Conservation (phyloP, 2,113 vertebrate species). For the Tursiops truncatus region DNA sequence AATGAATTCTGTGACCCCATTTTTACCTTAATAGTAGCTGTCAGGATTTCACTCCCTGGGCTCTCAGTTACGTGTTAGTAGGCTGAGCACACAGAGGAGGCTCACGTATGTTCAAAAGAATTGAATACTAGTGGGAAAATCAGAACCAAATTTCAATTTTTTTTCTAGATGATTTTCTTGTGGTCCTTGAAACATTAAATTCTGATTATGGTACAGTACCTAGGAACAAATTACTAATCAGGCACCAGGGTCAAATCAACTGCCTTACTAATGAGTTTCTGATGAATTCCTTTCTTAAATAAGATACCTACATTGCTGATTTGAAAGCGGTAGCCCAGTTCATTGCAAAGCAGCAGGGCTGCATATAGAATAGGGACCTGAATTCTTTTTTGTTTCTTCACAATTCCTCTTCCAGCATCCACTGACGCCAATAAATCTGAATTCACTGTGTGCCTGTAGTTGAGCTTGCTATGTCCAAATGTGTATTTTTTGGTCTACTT, state of each 20-base stretch:
- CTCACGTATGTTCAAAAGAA: slow-evolving; percentile 55
- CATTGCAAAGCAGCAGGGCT: neutral
- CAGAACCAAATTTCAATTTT: neutral
- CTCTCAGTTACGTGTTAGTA: slow-evolving; percentile 43
- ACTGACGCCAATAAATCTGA: neutral
- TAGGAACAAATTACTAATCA: slow-evolving; percentile 56
- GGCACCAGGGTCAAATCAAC: neutral
- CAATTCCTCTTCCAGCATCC: neutral
- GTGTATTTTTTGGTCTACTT: neutral
- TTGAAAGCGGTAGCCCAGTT: neutral
- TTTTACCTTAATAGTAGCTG: slow-evolving; percentile 80
- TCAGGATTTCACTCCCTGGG: slow-evolving; percentile 51
- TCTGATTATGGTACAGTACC: slow-evolving; percentile 41
- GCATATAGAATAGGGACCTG: neutral
- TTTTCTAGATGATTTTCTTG: slow-evolving; percentile 52
- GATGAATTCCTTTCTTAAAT: slow-evolving; percentile 45
- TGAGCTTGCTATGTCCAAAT: neutral
- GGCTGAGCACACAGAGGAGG: slow-evolving; percentile 45
- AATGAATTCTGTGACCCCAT: slow-evolving; percentile 81
- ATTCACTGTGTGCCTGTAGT: neutral
- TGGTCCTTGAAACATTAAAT: slow-evolving; percentile 64
- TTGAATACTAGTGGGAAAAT: slow-evolving; percentile 28
- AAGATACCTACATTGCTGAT: neutral
- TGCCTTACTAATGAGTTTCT: slow-evolving; percentile 45
- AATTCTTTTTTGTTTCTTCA: neutral